Conservation (phyloP, 2,888 invertebrate species). For the Mactromeris polynyma region DNA sequence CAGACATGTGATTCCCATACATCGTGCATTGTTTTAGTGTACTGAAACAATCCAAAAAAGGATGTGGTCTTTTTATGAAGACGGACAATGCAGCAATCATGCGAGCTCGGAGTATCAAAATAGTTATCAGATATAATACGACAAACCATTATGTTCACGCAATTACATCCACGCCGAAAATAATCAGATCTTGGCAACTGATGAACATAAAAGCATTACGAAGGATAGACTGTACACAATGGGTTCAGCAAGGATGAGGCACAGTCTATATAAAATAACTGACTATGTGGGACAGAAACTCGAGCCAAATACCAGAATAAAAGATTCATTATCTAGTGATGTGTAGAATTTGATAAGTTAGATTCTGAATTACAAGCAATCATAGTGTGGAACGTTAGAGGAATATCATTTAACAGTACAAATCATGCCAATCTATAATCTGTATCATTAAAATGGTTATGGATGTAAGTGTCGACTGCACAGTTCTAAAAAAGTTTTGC, state of each 20-base stretch:
- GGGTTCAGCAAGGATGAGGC: conserved; percentile 25
- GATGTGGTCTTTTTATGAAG: conserved; percentile 52
- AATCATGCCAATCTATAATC: conserved; percentile 13
- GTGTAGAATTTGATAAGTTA: conserved; percentile 28
- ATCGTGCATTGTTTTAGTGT: conserved; percentile 45
- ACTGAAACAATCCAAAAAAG: conserved; percentile 55
- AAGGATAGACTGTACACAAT: background rate
- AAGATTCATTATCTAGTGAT: conserved; percentile 31
- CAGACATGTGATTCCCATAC: conserved; percentile 3
- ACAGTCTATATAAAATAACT: conserved; percentile 29
- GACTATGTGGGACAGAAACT: conserved; percentile 23
- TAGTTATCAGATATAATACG: conserved; percentile 63
- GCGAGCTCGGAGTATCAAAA: conserved; percentile 49
- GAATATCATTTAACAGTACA: background rate
- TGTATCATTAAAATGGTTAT: background rate
- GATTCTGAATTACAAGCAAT: conserved; percentile 29
- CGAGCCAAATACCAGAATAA: conserved; percentile 33
- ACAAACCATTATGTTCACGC: conserved; percentile 49
- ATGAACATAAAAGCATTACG: conserved; percentile 21
- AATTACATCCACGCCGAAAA: conserved; percentile 44
- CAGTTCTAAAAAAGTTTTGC: too few relatives aligned
- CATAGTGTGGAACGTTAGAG: background rate
- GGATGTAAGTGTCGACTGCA: conserved; percentile 1
- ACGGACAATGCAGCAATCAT: conserved; percentile 47
- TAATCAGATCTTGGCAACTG: conserved; percentile 61